Conservation (phyloP, 2,113 vertebrate species). For the Ptychochromis oligacanthus region DNA sequence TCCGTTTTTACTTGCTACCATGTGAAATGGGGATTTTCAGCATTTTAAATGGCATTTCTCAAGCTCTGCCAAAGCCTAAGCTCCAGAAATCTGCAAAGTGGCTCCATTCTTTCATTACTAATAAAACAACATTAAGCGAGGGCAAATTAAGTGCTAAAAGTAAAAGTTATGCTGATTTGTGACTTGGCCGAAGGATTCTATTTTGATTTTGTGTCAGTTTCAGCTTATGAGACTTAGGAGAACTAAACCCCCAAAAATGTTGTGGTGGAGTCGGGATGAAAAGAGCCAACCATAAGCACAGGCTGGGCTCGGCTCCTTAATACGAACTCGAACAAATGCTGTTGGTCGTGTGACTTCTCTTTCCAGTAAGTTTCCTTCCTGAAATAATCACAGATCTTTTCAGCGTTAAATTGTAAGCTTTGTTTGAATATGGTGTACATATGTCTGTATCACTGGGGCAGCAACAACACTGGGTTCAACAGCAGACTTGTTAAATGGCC, state of each 20-base stretch:
- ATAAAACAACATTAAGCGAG: conserved; percentile 74
- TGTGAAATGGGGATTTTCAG: conserved; percentile 68
- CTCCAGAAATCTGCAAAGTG: conserved; percentile 72
- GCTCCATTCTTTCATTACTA: conserved; percentile 76
- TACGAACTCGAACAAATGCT: conserved; percentile 52
- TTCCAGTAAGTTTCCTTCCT: conserved; percentile 54
- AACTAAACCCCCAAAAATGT: conserved; percentile 76
- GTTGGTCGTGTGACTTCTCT: conserved; percentile 57
- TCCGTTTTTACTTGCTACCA: conserved; percentile 63
- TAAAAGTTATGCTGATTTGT: conserved; percentile 75
- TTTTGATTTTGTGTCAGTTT: conserved; percentile 77
- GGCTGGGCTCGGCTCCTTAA: conserved; percentile 50
- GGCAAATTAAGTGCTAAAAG: conserved; percentile 76
- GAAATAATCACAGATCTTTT: conserved; percentile 39
- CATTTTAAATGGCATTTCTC: conserved; percentile 61
- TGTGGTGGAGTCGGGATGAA: conserved; percentile 69
- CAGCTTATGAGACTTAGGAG: conserved; percentile 73
- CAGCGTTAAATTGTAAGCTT: conserved; percentile 35
- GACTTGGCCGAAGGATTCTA: conserved; percentile 64
- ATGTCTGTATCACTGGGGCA: conserved; percentile 46
- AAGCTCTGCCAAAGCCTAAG: conserved; percentile 59
- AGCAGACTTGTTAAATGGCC: conserved; percentile 68
- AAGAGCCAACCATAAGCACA: conserved; percentile 66
- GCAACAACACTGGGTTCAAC: conserved; percentile 54
- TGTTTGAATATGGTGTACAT: conserved; percentile 31